Evolutionary conservation across 1,140 invertebrate species (phyloP).

Genomic region (Cherax quadricarinatus): DNA sequence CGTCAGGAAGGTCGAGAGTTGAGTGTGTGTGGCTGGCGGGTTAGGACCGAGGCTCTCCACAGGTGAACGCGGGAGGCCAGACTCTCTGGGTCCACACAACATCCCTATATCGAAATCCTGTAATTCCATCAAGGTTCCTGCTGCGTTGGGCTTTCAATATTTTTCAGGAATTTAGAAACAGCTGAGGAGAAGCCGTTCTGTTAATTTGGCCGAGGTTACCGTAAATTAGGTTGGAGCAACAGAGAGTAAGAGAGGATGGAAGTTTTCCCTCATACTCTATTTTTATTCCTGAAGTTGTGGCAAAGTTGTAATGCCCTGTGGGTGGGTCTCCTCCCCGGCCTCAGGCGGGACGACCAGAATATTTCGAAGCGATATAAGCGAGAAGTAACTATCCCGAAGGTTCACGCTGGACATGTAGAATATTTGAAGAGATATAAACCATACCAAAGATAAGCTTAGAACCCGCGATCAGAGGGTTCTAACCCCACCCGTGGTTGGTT

Average conservation of each 20-base stretch:
- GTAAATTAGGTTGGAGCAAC: slow-evolving; percentile 29
- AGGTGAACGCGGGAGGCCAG: slow-evolving; percentile 33
- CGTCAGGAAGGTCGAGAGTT: slow-evolving; percentile 11
- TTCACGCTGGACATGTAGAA: too few relatives aligned
- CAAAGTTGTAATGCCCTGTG: too few relatives aligned
- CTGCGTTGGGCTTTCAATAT: slow-evolving; percentile 65
- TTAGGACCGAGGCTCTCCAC: slow-evolving; percentile 24
- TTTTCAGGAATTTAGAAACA: slow-evolving; percentile 69
- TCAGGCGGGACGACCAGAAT: too few relatives aligned
- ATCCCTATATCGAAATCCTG: slow-evolving; percentile 66
- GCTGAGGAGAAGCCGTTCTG: slow-evolving; percentile 50
- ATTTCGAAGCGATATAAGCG: too few relatives aligned
- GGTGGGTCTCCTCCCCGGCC: too few relatives aligned
- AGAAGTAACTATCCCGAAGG: too few relatives aligned
- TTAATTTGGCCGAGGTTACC: slow-evolving; percentile 62
- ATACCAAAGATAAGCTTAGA: too few relatives aligned
- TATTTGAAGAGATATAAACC: too few relatives aligned
- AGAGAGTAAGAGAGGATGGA: neutral
- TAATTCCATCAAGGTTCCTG: slow-evolving; percentile 66
- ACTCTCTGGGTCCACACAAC: slow-evolving; percentile 49
- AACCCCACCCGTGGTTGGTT: too few relatives aligned
- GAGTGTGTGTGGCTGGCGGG: neutral
- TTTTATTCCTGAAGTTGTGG: too few relatives aligned
- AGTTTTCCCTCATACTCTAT: neutral
- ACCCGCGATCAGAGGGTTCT: too few relatives aligned